These are phyloP conservation scores for Heteromormyrus szaboi DNA, from an alignment of 2,797 vertebrate species.

Conservation along the genomic window DNA sequence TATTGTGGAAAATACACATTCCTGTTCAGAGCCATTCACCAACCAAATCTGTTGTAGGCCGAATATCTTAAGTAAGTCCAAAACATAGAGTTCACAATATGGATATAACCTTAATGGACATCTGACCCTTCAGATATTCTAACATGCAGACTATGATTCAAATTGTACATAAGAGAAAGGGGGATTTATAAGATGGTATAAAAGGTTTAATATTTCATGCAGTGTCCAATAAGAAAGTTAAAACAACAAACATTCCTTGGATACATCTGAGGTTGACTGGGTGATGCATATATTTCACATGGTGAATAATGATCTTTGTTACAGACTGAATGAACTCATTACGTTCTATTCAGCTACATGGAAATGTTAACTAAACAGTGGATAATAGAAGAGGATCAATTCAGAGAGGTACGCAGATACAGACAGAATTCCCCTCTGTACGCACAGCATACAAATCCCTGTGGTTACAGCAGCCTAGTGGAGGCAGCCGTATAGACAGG, in stretches of 20 bases:
- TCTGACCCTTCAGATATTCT: neutral
- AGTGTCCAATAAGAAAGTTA: constrained; percentile 12
- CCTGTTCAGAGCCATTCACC: neutral
- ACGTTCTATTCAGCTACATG: constrained; percentile 12
- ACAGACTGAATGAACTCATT: constrained; percentile 7
- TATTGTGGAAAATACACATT: neutral
- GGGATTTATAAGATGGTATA: neutral
- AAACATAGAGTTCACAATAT: neutral
- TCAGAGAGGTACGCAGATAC: neutral
- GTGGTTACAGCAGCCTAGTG: neutral
- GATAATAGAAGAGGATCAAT: neutral
- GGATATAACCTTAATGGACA: neutral
- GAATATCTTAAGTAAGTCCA: neutral
- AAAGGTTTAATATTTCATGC: constrained; percentile 18
- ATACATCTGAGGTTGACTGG: constrained; percentile 5
- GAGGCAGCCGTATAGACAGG: neutral
- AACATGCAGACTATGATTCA: neutral
- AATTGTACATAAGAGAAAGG: neutral
- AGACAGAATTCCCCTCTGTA: neutral
- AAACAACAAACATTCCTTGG: constrained; percentile 15
- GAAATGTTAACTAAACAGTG: constrained; percentile 20
- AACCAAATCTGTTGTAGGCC: neutral
- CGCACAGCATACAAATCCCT: neutral
- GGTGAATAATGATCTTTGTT: constrained; percentile 16
- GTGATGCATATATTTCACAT: constrained; percentile 12